phyloP scores from a whole-genome alignment of 1,140 invertebrate genomes.

The Colletes gigas region DNA sequence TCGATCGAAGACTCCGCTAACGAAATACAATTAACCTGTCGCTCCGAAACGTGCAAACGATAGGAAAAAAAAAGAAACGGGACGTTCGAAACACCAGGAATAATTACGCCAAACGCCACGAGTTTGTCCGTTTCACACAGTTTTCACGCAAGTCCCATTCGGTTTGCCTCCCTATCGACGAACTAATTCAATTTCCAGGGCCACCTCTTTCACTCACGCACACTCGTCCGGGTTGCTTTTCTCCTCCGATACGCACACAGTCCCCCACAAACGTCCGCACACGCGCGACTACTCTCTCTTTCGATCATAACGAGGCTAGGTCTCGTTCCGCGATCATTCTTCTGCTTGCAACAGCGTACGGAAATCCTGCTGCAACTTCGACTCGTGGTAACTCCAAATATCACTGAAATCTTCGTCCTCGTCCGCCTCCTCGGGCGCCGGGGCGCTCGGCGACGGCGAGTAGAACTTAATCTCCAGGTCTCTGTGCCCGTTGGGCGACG shows the following conservation, averaged over 20 bases:
- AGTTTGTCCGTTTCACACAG: not conserved
- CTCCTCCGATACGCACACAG: not conserved
- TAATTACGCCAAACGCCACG: not conserved
- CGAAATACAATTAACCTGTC: not conserved
- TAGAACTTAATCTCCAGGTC: conserved; percentile 91
- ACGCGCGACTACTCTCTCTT: conserved; percentile 8
- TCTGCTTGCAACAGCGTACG: conserved; percentile 77
- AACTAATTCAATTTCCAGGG: conserved; percentile 24
- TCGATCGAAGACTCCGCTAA: no score
- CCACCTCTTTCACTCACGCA: conserved; percentile 34
- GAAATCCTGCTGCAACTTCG: conserved; percentile 78
- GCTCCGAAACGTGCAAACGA: not conserved
- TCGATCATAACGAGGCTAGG: not conserved
- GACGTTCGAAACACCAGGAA: not conserved
- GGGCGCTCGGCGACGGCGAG: conserved; percentile 80
- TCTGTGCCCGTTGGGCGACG: conserved; percentile 88
- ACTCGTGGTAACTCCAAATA: conserved; percentile 80
- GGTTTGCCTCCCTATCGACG: conserved; percentile 17
- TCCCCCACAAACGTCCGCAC: not conserved
- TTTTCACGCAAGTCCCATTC: not conserved
- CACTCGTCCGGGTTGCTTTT: conserved; percentile 4
- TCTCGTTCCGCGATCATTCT: conserved; percentile 65
- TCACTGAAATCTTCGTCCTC: conserved; percentile 74
- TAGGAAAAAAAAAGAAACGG: not conserved
- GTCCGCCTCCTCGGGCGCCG: conserved; percentile 58